Evolutionary conservation across 2,113 vertebrate species (phyloP), one percentile per base, ranked within the genome.

Genomic region (Nipponia nippon): DNA sequence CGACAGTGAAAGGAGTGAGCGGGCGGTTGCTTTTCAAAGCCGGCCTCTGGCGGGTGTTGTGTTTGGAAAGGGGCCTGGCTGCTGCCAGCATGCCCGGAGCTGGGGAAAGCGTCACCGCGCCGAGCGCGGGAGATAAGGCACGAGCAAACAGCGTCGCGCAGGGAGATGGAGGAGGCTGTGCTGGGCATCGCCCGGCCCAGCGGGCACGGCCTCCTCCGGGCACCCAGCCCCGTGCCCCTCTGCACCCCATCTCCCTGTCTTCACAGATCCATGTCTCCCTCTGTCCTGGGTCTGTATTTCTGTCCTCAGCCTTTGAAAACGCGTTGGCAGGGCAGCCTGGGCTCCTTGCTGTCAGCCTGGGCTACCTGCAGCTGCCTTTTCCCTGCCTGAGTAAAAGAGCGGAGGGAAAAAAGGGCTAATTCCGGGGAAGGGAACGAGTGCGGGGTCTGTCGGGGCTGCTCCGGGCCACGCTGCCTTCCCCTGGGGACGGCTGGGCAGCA

Each of bases 21-120:
- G 16, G 46, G 30, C 2, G 1, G 38, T 82, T 52, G 34, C 20
- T 75, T 86, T 65, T 79, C 87, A 56, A 62, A 89, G 83, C 70
- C 5, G 6, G 42, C 27, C 77, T 84, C 76, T 71, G 23, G 5
- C 0, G 7, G 13, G 66, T 95, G 87, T 80, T 95, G 71, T 85
- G 63, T 78, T 94, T 95, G 88, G 83, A 91, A 91, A 62, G 82
- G 90, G 79, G 88, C 93, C 78, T 2, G 1, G 81, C 86, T 93
- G 85, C 84, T 42, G 21, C 88, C 8, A 3, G 53, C 73, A 76
- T 0, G 4, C 88, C 81, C 4, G 2, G 72, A 63, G 93, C 71
- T 1, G 15, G 55, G 70, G 75, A 49, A 52, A 73, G 62, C 13
- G 16, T 88, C 27, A 7, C 88, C 6, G 22, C 2, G 30, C 66